phyloP scores from a whole-genome alignment of 2,888 invertebrate genomes.

The Bimastos eiseni region DNA sequence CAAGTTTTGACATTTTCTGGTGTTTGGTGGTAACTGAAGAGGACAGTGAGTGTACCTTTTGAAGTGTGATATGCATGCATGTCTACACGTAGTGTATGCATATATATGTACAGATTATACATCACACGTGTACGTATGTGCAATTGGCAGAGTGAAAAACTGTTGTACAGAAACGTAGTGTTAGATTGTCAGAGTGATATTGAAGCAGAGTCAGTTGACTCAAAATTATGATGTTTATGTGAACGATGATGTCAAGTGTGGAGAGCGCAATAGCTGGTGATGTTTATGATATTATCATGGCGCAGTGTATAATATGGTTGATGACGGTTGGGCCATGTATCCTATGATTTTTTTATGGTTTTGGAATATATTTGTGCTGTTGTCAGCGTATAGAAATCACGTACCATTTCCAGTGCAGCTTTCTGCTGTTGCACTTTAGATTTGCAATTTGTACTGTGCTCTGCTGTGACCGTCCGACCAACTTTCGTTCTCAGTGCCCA shows the following conservation, averaged over 20 bases:
- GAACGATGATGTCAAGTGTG: neutral
- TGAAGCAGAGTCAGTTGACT: neutral
- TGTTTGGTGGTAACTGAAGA: neutral
- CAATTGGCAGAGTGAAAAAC: neutral
- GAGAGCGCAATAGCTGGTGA: neutral
- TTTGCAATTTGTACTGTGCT: neutral
- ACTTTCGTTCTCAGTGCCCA: neutral
- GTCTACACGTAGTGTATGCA: slow-evolving; percentile 13
- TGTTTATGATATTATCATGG: neutral
- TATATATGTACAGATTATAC: slow-evolving; percentile 8
- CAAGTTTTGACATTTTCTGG: neutral
- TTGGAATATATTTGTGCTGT: slow-evolving; percentile 2
- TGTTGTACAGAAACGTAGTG: neutral
- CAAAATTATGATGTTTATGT: neutral
- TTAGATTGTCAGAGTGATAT: neutral
- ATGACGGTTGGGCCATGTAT: neutral
- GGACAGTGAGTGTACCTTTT: neutral
- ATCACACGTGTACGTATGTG: slow-evolving; percentile 24
- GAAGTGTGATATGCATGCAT: slow-evolving; percentile 7
- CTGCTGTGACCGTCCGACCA: neutral
- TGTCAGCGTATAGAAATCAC: neutral
- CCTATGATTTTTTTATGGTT: neutral
- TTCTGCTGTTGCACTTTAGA: neutral
- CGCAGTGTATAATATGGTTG: neutral
- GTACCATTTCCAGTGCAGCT: neutral